Conservation (phyloP, 2,797 vertebrate genomes). For the Chromis chromis region DNA sequence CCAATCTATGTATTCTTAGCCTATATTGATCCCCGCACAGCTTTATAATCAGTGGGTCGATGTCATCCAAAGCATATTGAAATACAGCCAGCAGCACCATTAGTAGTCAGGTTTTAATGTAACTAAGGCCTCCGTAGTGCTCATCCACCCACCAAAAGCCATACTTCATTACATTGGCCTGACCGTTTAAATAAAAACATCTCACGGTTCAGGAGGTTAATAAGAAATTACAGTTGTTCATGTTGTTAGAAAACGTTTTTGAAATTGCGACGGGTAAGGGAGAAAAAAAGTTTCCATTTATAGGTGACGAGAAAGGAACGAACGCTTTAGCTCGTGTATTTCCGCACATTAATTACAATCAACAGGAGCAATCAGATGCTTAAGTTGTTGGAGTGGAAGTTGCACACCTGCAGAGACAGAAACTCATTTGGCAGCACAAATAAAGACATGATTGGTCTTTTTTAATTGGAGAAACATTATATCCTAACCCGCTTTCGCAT, state of each 20-base stretch:
- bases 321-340: not conserved
- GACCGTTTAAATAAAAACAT: conserved; percentile 19
- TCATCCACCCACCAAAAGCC: conserved; percentile 3
- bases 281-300: not conserved
- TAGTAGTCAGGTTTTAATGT: conserved; percentile 58
- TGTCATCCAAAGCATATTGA: conserved; percentile 61
- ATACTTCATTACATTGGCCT: not conserved
- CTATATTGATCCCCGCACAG: conserved; percentile 73
- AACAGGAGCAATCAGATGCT: conserved; percentile 11
- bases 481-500: not conserved
- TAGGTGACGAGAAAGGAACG: not conserved
- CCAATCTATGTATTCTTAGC: conserved; percentile 73
- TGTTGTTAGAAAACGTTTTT: not conserved
- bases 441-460: not conserved
- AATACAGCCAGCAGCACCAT: conserved; percentile 59
- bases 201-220: conserved; percentile 9
- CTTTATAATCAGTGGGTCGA: conserved; percentile 74
- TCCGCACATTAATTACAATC: conserved; percentile 13
- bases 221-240: not conserved
- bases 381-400: not conserved
- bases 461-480: conserved; percentile 5
- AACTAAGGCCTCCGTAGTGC: conserved; percentile 39
- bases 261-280: not conserved
- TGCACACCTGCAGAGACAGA: conserved; percentile 22
- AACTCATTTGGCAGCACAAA: conserved; percentile 9